Evolutionary conservation across 2,888 invertebrate genomes (phyloP), one percentile per base, ranked within the genome.

Genomic region (Cyclophora punctaria): DNA sequence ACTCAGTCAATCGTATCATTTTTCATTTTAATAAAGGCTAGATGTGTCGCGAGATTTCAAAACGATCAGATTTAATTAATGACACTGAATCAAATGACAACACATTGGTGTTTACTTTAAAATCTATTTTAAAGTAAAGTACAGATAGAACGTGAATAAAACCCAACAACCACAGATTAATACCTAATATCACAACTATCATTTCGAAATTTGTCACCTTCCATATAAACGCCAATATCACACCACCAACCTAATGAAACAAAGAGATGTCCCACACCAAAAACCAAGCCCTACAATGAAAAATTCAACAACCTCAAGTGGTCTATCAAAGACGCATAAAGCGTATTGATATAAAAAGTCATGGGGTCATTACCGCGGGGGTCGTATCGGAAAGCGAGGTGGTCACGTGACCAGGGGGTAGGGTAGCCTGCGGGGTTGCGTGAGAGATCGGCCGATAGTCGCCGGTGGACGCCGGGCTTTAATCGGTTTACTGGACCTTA

Each of bases 401-500:
- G 64, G 73, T 71, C 75, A 69, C 73, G 75, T 71, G 74, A 68
- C 55, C 57, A 59, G 55, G 57, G 59, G 59, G 60, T 51, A 51
- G 51, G 53, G 53, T 57, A 59, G 55, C 49, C 52, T 5, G 37
- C 51, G 34, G 47, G 58, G 63, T 81, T 73, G 81, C 82, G 83
- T 82, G 83, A 69, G 63, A 67, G 83, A 81, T 83, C 73, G 71
- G 66, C 69, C 78, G 83, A 83, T 83, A 81, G 71, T 68, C 63
- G 64, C 72, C 71, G 56, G 64, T 72, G 73, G 73, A 67, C 73
- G 71, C 62, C 69, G 68, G 66, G 65, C 71, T 73, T 75, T 84
- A 85, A 84, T 85, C 85, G 84, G 81, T 85, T 83, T 84, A 84
- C 80, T 78, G 73, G 74, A 73, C 75, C 73, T 70, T 66, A 66